These are phyloP conservation scores for Ataeniobius toweri DNA, from an alignment of 2,797 vertebrate genomes.

Conservation along the genomic window DNA sequence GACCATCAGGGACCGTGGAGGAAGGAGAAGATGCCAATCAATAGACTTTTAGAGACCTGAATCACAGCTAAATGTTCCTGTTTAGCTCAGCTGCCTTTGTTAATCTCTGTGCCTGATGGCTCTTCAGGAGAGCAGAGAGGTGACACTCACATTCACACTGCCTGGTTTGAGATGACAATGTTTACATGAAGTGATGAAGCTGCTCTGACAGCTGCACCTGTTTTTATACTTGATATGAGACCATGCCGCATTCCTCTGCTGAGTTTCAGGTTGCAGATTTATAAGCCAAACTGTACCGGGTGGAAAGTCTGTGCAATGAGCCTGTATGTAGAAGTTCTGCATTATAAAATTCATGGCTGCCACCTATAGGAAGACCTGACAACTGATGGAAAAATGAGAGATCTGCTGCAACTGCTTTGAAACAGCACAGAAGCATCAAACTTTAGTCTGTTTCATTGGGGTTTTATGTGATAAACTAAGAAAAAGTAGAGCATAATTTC, in stretches of 20 bases:
- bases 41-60: conserved; percentile 71
- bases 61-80: conserved; percentile 66
- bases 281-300: conserved; percentile 21
- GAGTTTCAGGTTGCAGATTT: conserved; percentile 24
- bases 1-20: conserved; percentile 57
- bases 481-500: neutral
- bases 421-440: no score
- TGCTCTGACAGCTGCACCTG: conserved; percentile 24
- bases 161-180: conserved; percentile 32
- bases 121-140: conserved; percentile 35
- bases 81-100: conserved; percentile 49
- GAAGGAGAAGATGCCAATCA: conserved; percentile 69
- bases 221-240: conserved; percentile 23
- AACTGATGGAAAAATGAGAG: conserved; percentile 2
- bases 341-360: conserved; percentile 60
- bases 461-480: neutral
- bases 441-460: neutral
- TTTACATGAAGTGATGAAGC: conserved; percentile 22
- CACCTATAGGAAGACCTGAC: conserved; percentile 66
- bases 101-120: conserved; percentile 47
- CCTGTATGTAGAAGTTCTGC: conserved; percentile 9
- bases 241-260: conserved; percentile 6
- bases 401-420: neutral
- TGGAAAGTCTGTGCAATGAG: conserved; percentile 32
- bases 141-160: conserved; percentile 7